Conservation (phyloP, 2,888 invertebrate species). For the Amiota mariae region DNA sequence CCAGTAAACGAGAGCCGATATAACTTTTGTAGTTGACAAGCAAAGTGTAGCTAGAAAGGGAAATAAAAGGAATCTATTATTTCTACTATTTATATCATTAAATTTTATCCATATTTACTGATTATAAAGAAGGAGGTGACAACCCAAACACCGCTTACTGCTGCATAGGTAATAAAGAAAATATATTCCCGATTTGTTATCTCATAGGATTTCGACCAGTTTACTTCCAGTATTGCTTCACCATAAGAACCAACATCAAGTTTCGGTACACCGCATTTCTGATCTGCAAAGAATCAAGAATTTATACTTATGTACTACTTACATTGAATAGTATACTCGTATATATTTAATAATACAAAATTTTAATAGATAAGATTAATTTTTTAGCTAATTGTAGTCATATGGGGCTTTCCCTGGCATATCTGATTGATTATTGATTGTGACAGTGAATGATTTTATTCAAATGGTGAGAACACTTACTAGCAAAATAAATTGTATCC, state of each 20-base stretch:
- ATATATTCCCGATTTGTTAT: constrained; percentile 63
- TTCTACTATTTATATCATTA: background rate
- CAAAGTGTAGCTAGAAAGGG: constrained; percentile 60
- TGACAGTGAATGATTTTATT: background rate
- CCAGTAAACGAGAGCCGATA: constrained; percentile 62
- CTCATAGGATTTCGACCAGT: constrained; percentile 56
- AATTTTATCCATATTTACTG: constrained; percentile 51
- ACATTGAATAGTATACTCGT: no score
- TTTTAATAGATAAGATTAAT: background rate
- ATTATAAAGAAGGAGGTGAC: constrained; percentile 63
- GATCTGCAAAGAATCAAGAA: constrained; percentile 43
- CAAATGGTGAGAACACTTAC: no score
- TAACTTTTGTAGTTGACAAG: constrained; percentile 58
- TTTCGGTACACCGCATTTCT: constrained; percentile 56
- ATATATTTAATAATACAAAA: no score
- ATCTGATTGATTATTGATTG: no score
- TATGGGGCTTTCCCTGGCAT: no score
- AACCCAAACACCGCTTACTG: constrained; percentile 66
- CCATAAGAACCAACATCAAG: constrained; percentile 11
- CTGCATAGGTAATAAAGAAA: constrained; percentile 63
- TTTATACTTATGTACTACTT: no score
- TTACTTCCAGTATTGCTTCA: constrained; percentile 46
- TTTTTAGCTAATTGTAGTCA: no score
- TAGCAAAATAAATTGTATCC: constrained; percentile 64
- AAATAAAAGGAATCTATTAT: background rate